Evolutionary conservation across 2,888 invertebrate genomes (phyloP), one percentile per base, ranked within the genome.

Genomic region (Drosophila kuntzei): DNA sequence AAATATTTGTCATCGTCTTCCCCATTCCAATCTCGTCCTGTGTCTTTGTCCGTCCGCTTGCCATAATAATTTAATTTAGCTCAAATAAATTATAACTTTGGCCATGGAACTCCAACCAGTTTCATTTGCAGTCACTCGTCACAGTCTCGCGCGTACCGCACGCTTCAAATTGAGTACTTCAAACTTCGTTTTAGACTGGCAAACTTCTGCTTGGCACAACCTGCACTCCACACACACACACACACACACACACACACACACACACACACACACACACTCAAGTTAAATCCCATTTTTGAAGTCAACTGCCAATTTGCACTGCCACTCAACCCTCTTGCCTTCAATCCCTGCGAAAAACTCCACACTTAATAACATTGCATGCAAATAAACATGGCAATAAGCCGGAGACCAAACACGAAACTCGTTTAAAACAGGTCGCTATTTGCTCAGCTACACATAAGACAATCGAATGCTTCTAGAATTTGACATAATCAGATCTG

Each of bases 41-140:
- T 41, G 59, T 27, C 8, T 12, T 25, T 59, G 25, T 44, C 43
- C 46, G 64, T 68, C 71, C 63, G 64, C 53, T 59, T 67, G 71
- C 71, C 67, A 70, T 83, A 83, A 83, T 81, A 82, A 82, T 80
- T 82, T 87, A 82, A 82, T 87, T 82, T 87, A 75, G 81, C 87
- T 84, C 81, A 87, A 87, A 87, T 84, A 80, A 84, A 87, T 82
- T 87, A 80, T 75, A 75, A 82, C 84, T 83, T 83, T 55, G 54
- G 65, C 66, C 60, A 49, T 47, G 62, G 34, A 60, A 60, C 50
- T 51, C 32, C 7, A 22, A 25, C 50, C 53, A 53, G 53, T 53
- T 29, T 54, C 67, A 29, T 29, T 43, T 47, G 32, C 58, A 60
- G 54, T 55, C 75, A 70, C 72, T 84, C 79, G 81, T 79, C 83